phyloP scores from a whole-genome alignment of 2,113 vertebrate genomes.

The Puffinus mauretanicus region DNA sequence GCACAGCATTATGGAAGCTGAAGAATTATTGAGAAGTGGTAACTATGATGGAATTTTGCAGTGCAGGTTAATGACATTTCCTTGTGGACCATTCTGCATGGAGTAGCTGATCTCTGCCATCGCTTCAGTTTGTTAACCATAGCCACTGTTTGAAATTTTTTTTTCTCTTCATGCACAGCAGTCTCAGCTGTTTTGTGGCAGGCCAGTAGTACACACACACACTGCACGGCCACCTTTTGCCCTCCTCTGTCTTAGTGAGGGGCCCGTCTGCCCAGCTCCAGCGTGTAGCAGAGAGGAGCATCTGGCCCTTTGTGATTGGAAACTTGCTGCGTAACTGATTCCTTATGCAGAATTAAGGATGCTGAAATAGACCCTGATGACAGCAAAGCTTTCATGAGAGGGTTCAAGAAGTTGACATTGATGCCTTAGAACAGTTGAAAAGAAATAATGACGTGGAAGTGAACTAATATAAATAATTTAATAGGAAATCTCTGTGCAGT shows the following conservation, averaged over 20 bases:
- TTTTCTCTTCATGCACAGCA: neutral
- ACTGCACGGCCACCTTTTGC: slow-evolving; percentile 26
- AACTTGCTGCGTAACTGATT: slow-evolving; percentile 60
- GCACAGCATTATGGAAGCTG: neutral
- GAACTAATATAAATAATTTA: slow-evolving; percentile 71
- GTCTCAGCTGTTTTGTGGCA: slow-evolving; percentile 9
- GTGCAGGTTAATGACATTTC: neutral
- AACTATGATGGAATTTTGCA: neutral
- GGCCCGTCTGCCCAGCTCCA: slow-evolving; percentile 47
- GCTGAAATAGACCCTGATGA: slow-evolving; percentile 57
- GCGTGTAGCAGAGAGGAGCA: slow-evolving; percentile 45
- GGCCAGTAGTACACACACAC: neutral
- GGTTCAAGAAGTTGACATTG: slow-evolving; percentile 49
- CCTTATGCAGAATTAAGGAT: slow-evolving; percentile 55
- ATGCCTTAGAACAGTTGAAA: slow-evolving; percentile 53
- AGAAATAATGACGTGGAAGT: slow-evolving; percentile 48
- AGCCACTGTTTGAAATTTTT: neutral
- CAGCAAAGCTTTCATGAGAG: slow-evolving; percentile 55
- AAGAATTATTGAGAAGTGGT: neutral
- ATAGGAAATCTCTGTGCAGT: slow-evolving; percentile 41
- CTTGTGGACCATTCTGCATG: neutral
- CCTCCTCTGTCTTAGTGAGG: slow-evolving; percentile 36
- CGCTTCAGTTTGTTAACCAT: neutral
- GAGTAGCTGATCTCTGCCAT: neutral
- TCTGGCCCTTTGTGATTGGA: slow-evolving; percentile 67